Conservation (phyloP, 2,888 invertebrate species). For the Macaria liturata region DNA sequence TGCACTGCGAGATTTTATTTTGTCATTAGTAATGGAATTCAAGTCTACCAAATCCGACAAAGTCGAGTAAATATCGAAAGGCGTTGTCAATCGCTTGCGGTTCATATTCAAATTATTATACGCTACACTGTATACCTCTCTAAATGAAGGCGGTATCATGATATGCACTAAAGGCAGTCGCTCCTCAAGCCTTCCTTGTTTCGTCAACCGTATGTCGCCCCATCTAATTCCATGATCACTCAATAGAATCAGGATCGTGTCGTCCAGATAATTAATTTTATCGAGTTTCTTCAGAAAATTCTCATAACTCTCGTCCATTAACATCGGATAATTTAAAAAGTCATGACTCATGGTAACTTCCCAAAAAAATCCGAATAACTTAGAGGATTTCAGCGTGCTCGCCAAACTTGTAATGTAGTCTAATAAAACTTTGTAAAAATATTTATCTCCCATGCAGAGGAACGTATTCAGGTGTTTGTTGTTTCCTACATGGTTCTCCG, state of each 20-base stretch:
- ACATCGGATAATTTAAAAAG: slow-evolving; percentile 89
- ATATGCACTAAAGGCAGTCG: slow-evolving; percentile 92
- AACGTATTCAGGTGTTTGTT: slow-evolving; percentile 85
- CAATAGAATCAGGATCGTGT: slow-evolving; percentile 88
- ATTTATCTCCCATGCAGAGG: slow-evolving; percentile 87
- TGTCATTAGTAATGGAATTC: slow-evolving; percentile 66
- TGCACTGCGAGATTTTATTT: slow-evolving; percentile 59
- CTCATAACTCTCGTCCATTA: slow-evolving; percentile 87
- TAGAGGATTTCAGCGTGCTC: slow-evolving; percentile 79
- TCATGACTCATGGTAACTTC: slow-evolving; percentile 93
- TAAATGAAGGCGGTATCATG: slow-evolving; percentile 89
- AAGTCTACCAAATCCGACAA: slow-evolving; percentile 86
- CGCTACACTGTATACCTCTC: slow-evolving; percentile 83
- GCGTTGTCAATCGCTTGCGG: slow-evolving; percentile 88
- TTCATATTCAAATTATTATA: slow-evolving; percentile 86
- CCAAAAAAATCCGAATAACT: slow-evolving; percentile 94
- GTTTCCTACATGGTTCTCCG: slow-evolving; percentile 87
- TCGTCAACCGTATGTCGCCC: slow-evolving; percentile 92
- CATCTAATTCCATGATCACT: slow-evolving; percentile 96
- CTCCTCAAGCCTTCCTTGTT: slow-evolving; percentile 94
- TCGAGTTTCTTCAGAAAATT: slow-evolving; percentile 83
- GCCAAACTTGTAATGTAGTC: slow-evolving; percentile 88
- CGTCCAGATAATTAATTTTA: slow-evolving; percentile 80
- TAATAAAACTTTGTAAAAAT: slow-evolving; percentile 88
- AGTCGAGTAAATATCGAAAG: slow-evolving; percentile 93